A percentile compares a stretch with the other conserved stretches of the same genome.
Evolutionary conservation across 2,797 vertebrate species (phyloP).

Genomic region (Coranthus polyacanthus): DNA sequence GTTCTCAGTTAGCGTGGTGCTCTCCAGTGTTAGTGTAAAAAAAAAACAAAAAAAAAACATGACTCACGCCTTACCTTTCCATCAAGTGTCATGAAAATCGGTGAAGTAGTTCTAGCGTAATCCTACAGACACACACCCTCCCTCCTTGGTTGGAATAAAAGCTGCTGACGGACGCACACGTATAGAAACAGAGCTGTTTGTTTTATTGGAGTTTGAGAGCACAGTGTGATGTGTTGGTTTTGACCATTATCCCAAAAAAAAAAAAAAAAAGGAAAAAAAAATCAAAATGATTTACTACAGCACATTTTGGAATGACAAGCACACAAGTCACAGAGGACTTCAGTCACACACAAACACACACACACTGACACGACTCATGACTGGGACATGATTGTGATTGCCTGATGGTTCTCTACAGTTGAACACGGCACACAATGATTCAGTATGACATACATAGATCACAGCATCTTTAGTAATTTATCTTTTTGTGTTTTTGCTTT

Average conservation of each 20-base stretch:
- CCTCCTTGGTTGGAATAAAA: constrained; percentile 1
- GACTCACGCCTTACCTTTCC: no score
- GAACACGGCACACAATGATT: constrained; percentile 79
- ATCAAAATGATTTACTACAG: constrained; percentile 75
- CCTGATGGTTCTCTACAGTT: constrained; percentile 73
- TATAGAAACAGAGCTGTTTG: constrained; percentile 81
- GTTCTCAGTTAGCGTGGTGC: no score
- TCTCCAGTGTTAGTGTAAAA: no score
- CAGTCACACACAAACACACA: constrained; percentile 61
- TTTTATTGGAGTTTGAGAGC: constrained; percentile 83
- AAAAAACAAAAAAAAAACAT: no score
- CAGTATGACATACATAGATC: constrained; percentile 82
- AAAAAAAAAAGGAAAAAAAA: constrained; percentile 64
- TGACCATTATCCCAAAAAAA: constrained; percentile 62
- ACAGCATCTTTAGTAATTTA: constrained; percentile 86
- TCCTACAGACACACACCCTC: no score
- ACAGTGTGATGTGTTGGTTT: constrained; percentile 81
- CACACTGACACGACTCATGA: constrained; percentile 49
- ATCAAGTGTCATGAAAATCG: no score
- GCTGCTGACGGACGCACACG: constrained; percentile 12
- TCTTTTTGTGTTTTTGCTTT: constrained; percentile 77
- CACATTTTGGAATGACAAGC: constrained; percentile 77
- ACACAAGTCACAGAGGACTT: constrained; percentile 64
- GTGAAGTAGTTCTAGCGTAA: no score
- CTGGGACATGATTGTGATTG: constrained; percentile 71